These are phyloP conservation scores for Dryocosmus kuriphilus DNA, from an alignment of 2,888 invertebrate species.

Conservation along the genomic window DNA sequence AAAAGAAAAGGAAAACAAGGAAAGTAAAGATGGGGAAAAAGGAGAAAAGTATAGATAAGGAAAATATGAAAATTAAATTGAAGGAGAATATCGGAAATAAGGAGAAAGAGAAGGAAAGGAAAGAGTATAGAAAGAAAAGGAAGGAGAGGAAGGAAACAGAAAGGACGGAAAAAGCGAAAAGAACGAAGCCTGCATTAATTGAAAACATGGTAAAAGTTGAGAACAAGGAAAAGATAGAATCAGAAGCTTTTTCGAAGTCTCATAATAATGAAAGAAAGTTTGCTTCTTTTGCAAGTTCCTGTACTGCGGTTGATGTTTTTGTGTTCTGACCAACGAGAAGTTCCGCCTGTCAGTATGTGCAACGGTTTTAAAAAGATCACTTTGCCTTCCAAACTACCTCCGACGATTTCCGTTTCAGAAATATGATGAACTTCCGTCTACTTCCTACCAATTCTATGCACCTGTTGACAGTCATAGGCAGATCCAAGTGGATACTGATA, in stretches of 20 bases:
- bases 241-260: constrained; percentile 2
- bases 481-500: not conserved
- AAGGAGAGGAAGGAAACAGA: not conserved
- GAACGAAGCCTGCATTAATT: not conserved
- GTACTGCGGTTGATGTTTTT: not conserved
- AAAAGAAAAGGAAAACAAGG: not conserved
- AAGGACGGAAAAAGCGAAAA: constrained; percentile 38
- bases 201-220: not conserved
- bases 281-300: not conserved
- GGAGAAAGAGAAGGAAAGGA: not conserved
- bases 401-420: not conserved
- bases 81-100: not conserved
- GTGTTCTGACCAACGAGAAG: not conserved
- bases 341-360: not conserved
- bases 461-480: not conserved
- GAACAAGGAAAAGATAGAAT: constrained; percentile 25
- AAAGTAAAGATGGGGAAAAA: not conserved
- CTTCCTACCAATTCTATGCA: not conserved
- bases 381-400: not conserved
- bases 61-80: not conserved
- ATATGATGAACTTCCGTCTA: not conserved
- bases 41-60: not conserved
- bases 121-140: not conserved
- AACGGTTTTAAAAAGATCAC: not conserved
- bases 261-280: constrained; percentile 8